These are phyloP conservation scores for Tylochromis polylepis DNA, from an alignment of 2,113 vertebrate genomes.

Conservation along the genomic window DNA sequence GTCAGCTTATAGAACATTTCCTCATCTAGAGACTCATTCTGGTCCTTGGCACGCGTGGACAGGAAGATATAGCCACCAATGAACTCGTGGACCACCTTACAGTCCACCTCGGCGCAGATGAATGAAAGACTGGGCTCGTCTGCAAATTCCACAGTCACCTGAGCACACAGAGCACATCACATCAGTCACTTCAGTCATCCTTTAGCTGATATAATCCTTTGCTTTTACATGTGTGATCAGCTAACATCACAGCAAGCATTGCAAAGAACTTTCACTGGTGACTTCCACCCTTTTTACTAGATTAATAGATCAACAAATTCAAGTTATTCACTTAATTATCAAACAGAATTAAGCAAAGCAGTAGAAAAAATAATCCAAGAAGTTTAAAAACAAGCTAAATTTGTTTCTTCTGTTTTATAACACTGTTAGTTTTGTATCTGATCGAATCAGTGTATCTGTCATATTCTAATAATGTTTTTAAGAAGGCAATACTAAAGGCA, in stretches of 20 bases:
- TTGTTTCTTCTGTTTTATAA: not conserved
- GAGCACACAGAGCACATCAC: not conserved
- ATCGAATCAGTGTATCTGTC: not conserved
- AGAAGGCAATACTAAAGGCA: not conserved
- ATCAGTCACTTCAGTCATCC: not conserved
- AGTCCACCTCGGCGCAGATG: slow-evolving; percentile 94
- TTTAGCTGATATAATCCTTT: not conserved
- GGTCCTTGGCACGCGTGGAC: slow-evolving; percentile 95
- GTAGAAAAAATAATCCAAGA: not conserved
- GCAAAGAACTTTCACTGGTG: not conserved
- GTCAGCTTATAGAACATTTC: slow-evolving; percentile 99
- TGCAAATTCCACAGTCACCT: slow-evolving; percentile 97
- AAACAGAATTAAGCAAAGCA: not conserved
- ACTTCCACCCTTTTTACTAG: not conserved
- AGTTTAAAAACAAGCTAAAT: not conserved
- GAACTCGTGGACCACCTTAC: slow-evolving; percentile 98
- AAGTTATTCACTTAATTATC: not conserved
- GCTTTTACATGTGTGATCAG: not conserved
- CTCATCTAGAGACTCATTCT: slow-evolving; percentile 97
- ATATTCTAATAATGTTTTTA: not conserved
- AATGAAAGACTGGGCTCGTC: slow-evolving; percentile 92
- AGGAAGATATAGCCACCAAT: slow-evolving; percentile 98
- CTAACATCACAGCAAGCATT: not conserved
- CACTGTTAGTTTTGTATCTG: not conserved
- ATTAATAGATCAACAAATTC: not conserved